Base-by-base conservation (phyloP, 2,113 vertebrate genomes). In the Tympanuchus pallidicinctus region DNA sequence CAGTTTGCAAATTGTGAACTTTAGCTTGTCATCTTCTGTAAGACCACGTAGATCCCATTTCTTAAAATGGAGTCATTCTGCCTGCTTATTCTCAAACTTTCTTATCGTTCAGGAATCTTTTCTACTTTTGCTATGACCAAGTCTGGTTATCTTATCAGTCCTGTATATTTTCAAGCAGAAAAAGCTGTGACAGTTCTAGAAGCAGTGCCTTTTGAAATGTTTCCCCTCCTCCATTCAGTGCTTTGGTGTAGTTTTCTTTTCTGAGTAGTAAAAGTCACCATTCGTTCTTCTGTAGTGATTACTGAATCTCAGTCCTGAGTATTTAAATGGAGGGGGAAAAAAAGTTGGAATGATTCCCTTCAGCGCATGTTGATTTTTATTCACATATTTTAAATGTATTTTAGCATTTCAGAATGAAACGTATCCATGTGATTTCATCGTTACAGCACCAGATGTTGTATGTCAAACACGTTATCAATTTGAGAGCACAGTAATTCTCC, bases 1-100 rank as follows among this genome's bases (percentile, higher is more conserved):
- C 8, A 40, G 36, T 36, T 82, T 79, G 9, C 24, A 56, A 22
- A 45, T 66, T 54, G 9, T 76, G 10, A 0, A 67, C 12, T 59
- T 40, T 40, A 40, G 12, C 40, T 92, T 57, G 2, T 27, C 32
- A 47, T 60, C 15, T 75, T 7, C 36, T 0, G 0, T 40, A 6
- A 3, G 70, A 7, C 21, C 19, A 10, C 7, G 4, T 3, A 30
- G 21, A 69, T 32, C 3, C 17, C 16, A 0, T 27, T 16, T 36
- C n/a, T 38, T 38, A 13, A 6, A 11, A 11, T 18, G 22, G 17
- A 14, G 16, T 59, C 63, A 5, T 82, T 89, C 28, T 60, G 19
- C 48, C 66, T 63, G 42, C 6, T 59, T 74, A 42, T 60, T 82
- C 82, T 18, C 69, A 54, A 36, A 15, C 13, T 2, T 66, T 61